phyloP scores from a whole-genome alignment of 2,888 invertebrate genomes.

The Leptopilina drosophilae region DNA sequence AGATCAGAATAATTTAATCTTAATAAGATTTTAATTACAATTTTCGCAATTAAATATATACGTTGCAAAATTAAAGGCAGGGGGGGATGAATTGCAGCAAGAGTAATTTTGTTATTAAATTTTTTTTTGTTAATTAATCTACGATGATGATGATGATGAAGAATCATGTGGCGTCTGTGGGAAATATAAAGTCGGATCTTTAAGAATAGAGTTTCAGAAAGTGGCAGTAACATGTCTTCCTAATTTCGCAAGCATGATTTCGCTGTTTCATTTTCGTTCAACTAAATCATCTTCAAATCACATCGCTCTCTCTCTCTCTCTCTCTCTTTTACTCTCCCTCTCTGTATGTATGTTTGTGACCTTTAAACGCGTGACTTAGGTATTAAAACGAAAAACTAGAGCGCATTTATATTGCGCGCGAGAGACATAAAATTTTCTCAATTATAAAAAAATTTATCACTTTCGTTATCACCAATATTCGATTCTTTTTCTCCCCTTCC shows the following conservation, averaged over 20 bases:
- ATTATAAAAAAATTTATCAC: conserved; percentile 37
- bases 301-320: background rate
- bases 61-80: background rate
- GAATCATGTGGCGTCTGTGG: conserved; percentile 3
- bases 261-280: conserved; percentile 47
- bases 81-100: background rate
- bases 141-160: conserved; percentile 1
- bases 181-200: background rate
- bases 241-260: conserved; percentile 43
- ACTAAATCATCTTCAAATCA: conserved; percentile 48
- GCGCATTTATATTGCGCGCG: conserved; percentile 43
- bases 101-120: conserved; percentile 1
- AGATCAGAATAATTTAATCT: background rate
- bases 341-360: conserved; percentile 39
- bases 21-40: too few relatives aligned
- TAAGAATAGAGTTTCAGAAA: background rate
- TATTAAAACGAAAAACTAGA: conserved; percentile 50
- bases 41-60: background rate
- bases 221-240: background rate
- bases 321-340: too few relatives aligned
- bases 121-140: conserved; percentile 1
- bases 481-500: too few relatives aligned
- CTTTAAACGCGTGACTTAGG: conserved; percentile 53
- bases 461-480: too few relatives aligned
- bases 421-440: conserved; percentile 48